Base-by-base conservation (phyloP, 2,888 invertebrate genomes). In the Dromius quadrimaculatus region DNA sequence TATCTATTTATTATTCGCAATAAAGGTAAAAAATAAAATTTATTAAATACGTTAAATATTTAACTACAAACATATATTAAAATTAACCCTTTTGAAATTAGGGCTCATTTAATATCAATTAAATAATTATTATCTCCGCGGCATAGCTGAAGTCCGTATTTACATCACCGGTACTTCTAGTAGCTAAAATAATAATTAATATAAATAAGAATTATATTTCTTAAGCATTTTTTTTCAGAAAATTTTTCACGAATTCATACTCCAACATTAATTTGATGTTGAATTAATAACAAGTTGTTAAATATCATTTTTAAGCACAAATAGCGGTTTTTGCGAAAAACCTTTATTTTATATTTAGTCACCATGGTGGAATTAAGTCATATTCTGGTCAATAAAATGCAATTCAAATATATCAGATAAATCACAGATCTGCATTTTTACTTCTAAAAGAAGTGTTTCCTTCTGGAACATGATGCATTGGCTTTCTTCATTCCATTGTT, bases 1-100 rank as follows among this genome's bases (percentile, higher is more conserved):
- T 32, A 47, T 54, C 28, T 54, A 54, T 41, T 41, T 54, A 54
- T 54, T 54, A 54, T 50, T 28, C 50, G 11, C 28, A 20, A 54
- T 54, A 32, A 54, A 54, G 13, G 28, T 41, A 54, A 54, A 47
- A 47, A 47, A n/a, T 20, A 4, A 54, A 54, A 28, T 54, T 54
- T 54, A 54, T 54, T 23, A 13, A 15, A 28, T 28, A 28, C 28
- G 28, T 54, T 28, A 54, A 54, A 54, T 28, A 28, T 54, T 54
- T 54, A 54, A 54, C 28, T 54, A 54, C 28, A 0, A 23, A 6
- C 23, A 13, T 28, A 28, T 54, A 28, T 15, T 15, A 11, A 28
- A 28, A 54, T 54, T 2, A 28, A 28, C 28, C 50, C 50, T 54
- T 28, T 28, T 22, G 2, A 2, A 28, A 28, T 28, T 11, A 28